Base-by-base conservation (phyloP, 2,797 vertebrate species). In the Poecilia wingei region DNA sequence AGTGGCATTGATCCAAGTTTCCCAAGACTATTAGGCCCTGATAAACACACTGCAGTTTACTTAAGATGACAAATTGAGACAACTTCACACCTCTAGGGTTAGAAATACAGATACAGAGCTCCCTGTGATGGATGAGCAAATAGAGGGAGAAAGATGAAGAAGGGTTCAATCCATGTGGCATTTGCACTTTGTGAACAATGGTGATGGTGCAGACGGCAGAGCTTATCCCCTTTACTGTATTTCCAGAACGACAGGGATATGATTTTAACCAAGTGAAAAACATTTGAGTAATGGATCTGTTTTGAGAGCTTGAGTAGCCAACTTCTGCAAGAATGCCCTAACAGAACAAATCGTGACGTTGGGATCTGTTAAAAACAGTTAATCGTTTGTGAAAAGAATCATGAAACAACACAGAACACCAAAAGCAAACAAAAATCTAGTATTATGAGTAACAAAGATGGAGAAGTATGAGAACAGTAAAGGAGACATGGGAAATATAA, bases 1-100 rank as follows among this genome's bases (percentile, higher is more conserved):
- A 84, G 76, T 76, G 73, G 78, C 84, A 86, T 49, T 64, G 55
- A 57, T 85, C 81, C 84, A 83, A 82, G 72, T 36, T 5, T 66
- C 75, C 87, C 45, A 74, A 72, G 74, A 81, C 79, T 87, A 91
- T 91, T 80, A 90, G 78, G 77, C 59, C 20, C 80, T 72, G 92
- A 94, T 92, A 93, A 92, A 94, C 87, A 91, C 78, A 87, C 85
- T 77, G 74, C 61, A 88, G 91, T 91, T 92, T 93, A 93, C 79
- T 85, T 87, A 88, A 86, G 86, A 91, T 89, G 91, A 92, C 84
- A 92, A 91, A 92, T 88, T 86, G 85, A 88, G 87, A 69, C 74
- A 49, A 84, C 84, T 85, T 91, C 88, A 87, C 87, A 89, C 92
- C 90, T 90, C 78, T 59, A 22, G 86, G 87, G 86, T 90, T 92